These are phyloP conservation scores for Drosophila sechellia DNA, from an alignment of 1,140 invertebrate genomes.

Conservation along the genomic window DNA sequence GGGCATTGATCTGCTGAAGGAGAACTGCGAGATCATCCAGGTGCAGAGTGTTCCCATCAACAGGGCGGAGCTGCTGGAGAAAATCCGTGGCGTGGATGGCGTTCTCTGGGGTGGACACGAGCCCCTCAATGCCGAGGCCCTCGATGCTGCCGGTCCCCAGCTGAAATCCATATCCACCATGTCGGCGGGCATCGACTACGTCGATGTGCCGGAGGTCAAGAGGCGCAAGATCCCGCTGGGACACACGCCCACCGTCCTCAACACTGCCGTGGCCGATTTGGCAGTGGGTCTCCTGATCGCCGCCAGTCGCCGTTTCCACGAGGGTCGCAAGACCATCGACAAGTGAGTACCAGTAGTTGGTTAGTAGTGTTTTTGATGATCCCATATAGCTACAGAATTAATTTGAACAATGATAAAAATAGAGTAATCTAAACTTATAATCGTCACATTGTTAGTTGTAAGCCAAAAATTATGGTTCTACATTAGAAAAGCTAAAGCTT, in stretches of 20 bases:
- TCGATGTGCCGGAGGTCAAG: constrained; percentile 89
- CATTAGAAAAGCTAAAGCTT: no score
- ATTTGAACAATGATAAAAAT: no score
- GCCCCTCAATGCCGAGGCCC: constrained; percentile 89
- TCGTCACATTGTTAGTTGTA: no score
- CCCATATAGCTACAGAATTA: background rate
- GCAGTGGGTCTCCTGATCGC: constrained; percentile 87
- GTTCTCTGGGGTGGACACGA: constrained; percentile 89
- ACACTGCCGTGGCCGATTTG: constrained; percentile 95
- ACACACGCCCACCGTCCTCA: constrained; percentile 95
- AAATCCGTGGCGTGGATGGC: constrained; percentile 87
- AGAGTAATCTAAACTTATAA: no score
- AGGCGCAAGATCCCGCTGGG: constrained; percentile 90
- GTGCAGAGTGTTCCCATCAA: constrained; percentile 62
- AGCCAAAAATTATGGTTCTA: no score
- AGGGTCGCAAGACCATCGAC: constrained; percentile 86
- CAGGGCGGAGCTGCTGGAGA: constrained; percentile 86
- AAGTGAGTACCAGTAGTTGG: constrained; percentile 47
- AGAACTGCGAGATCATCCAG: constrained; percentile 66
- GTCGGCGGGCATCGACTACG: constrained; percentile 94
- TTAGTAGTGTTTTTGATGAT: background rate
- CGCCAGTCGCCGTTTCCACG: constrained; percentile 89
- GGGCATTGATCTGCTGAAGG: constrained; percentile 84
- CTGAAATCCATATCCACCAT: constrained; percentile 95
- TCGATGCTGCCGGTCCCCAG: constrained; percentile 89